Base-by-base conservation (phyloP, 2,113 vertebrate genomes). In the Mormyrus lacerda region DNA sequence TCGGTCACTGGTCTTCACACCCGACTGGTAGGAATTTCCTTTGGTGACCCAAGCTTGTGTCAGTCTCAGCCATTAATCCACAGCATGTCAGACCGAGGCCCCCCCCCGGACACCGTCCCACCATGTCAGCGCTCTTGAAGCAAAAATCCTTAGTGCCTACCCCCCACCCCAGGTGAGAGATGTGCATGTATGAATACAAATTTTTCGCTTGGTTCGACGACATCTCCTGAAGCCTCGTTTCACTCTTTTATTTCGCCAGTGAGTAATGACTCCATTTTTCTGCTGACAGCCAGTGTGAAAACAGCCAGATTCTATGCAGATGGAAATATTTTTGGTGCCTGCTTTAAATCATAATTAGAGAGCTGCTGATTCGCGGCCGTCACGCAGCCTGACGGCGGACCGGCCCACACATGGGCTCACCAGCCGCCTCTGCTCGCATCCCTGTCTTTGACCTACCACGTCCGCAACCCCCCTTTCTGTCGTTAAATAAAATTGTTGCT, bases 271-370 rank as follows among this genome's bases (percentile, higher is more conserved):
- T 84, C 42, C 39, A 42, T n/a, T 84, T 24, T 84, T 42, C 39
- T 47, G 82, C 82, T 47, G 73, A 79, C 82, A 84, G 21, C 42
- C 44, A 47, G 82, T 84, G 61, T 69, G n/a, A 69, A 69, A 69
- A 69, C 61, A 69, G 61, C 61, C 44, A 47, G 82, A 47, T 47
- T 42, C 21, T 84, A 44, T 84, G 44, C 82, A 84, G 82, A 84
- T 47, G 44, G 82, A 42, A 84, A 84, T 84, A 84, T 84, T 84
- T 84, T n/a, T n/a, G 19, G 39, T 47, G 82, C 24, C 82, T 84
- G 39, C 44, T 84, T 84, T 84, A 84, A 84, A 84, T 84, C 82
- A 84, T 84, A 84, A 84, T 45, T 44, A 84, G 82, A 42, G 15
- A 79, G 35, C 73, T 0, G 39, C 39, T n/a, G 82, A 84, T 84